phyloP scores from a whole-genome alignment of 2,888 invertebrate species.

The Tipula unca region DNA sequence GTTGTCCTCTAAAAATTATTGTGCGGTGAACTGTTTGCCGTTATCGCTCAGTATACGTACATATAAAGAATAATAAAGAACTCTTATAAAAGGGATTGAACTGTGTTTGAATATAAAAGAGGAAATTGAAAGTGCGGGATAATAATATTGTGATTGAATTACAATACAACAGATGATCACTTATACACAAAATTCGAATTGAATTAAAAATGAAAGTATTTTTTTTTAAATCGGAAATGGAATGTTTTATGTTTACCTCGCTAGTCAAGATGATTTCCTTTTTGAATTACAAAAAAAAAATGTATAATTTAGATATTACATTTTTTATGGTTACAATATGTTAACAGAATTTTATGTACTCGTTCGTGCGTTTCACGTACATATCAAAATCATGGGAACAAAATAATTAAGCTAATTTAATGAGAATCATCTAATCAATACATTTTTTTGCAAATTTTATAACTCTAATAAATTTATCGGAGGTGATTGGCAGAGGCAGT shows the following conservation, averaged over 20 bases:
- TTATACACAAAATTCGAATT: not conserved
- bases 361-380: too few species aligned
- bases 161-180: not conserved
- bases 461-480: too few species aligned
- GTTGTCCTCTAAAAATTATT: too few species aligned
- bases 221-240: not conserved
- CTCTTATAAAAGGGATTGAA: not conserved
- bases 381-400: too few species aligned
- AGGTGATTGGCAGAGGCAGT: too few species aligned
- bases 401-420: too few species aligned
- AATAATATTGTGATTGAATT: not conserved
- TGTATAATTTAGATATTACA: not conserved
- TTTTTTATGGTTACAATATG: not conserved
- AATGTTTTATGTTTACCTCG: not conserved
- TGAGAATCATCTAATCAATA: too few species aligned
- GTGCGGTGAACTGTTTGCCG: too few species aligned
- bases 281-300: not conserved
- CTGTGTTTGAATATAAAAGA: not conserved
- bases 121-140: conserved; percentile 1
- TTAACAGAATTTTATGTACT: too few species aligned
- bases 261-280: not conserved
- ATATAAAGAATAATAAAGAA: not conserved
- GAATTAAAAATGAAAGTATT: not conserved
- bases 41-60: too few species aligned
- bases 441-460: too few species aligned